Evolutionary conservation across 1,140 invertebrate species (phyloP).

Genomic region (Trichogramma pretiosum): DNA sequence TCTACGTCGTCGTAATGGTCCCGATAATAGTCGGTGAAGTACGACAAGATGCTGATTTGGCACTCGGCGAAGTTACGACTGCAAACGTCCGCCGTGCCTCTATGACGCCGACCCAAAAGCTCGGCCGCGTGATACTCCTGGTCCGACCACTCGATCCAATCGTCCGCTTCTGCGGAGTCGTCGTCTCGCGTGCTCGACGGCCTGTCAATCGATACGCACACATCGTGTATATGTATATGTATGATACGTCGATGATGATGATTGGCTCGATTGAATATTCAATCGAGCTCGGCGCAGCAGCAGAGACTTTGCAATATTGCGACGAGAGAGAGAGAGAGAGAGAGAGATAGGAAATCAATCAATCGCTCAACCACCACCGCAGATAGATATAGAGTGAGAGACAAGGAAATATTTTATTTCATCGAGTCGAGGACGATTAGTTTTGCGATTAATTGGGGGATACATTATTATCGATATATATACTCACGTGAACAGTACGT

Average conservation of each 20-base stretch:
- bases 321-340: too few species aligned
- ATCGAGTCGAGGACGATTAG: too few species aligned
- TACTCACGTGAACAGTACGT: conserved; percentile 57
- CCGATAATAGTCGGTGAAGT: conserved; percentile 39
- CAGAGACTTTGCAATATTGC: too few species aligned
- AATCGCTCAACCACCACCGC: too few species aligned
- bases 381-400: too few species aligned
- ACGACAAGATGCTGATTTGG: conserved; percentile 50
- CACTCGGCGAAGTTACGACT: conserved; percentile 45
- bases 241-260: too few species aligned
- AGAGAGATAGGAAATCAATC: too few species aligned
- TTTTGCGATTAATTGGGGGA: too few species aligned
- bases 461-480: too few species aligned
- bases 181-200: conserved; percentile 61
- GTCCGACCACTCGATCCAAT: conserved; percentile 47
- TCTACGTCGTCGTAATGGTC: too few species aligned
- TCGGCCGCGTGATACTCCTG: conserved; percentile 67
- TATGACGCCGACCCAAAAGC: conserved; percentile 44
- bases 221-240: conserved; percentile 4
- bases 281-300: not conserved
- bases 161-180: too few species aligned
- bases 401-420: conserved; percentile 1
- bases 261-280: not conserved
- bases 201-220: conserved; percentile 18
- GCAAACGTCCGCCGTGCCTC: conserved; percentile 9